A percentile compares a stretch with the other conserved stretches of the same genome.
phyloP scores from a whole-genome alignment of 2,888 invertebrate species.

The Ophioninae sp. region DNA sequence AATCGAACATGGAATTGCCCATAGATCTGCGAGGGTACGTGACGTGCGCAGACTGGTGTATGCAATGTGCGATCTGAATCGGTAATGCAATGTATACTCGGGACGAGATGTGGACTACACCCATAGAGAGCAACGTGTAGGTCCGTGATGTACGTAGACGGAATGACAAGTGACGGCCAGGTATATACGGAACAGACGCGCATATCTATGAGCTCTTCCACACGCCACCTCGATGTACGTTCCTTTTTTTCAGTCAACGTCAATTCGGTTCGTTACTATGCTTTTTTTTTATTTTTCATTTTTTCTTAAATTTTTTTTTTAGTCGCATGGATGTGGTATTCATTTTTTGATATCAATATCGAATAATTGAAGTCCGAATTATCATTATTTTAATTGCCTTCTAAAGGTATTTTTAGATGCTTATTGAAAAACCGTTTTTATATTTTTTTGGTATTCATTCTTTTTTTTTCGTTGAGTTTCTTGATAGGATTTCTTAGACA shows the following conservation, averaged over 20 bases:
- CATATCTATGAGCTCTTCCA: conserved; percentile 25
- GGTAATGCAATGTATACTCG: conserved; percentile 55
- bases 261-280: not conserved
- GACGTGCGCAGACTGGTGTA: conserved; percentile 48
- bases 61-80: conserved; percentile 63
- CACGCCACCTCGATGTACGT: not conserved
- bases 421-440: too few relatives aligned
- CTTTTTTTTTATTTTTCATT: not conserved
- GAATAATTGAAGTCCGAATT: too few relatives aligned
- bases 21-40: conserved; percentile 35
- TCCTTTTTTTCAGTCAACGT: not conserved
- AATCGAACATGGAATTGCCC: conserved; percentile 53
- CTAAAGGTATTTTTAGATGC: too few relatives aligned
- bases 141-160: conserved; percentile 61
- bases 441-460: too few relatives aligned
- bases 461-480: too few relatives aligned
- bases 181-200: conserved; percentile 50
- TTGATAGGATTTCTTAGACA: too few relatives aligned
- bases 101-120: conserved; percentile 46
- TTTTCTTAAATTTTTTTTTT: not conserved
- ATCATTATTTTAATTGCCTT: too few relatives aligned
- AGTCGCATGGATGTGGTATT: too few relatives aligned
- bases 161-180: conserved; percentile 69
- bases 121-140: conserved; percentile 29
- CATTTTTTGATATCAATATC: too few relatives aligned